Percentiles rank a stretch among this genome's conserved stretches.
These are phyloP conservation scores for Rana temporaria DNA, from an alignment of 2,113 vertebrate species.

Conservation along the genomic window DNA sequence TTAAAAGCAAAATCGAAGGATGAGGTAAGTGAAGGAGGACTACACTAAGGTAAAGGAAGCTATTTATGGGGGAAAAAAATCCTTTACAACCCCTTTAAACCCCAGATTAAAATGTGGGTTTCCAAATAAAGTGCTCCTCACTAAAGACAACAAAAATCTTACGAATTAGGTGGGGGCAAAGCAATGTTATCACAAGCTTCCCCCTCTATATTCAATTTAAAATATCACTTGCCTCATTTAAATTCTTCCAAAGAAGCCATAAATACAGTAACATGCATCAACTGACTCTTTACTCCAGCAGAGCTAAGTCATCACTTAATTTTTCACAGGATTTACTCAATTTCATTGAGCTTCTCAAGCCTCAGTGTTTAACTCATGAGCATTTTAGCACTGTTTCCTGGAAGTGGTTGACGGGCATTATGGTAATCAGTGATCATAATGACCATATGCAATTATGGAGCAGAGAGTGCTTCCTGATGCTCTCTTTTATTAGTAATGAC, in stretches of 20 bases:
- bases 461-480: slow-evolving; percentile 7
- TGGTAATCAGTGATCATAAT: slow-evolving; percentile 1
- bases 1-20: no score
- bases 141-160: no score
- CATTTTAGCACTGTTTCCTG: not conserved
- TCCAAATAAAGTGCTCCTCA: no score
- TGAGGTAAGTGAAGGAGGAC: no score
- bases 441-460: slow-evolving; percentile 24
- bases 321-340: not conserved
- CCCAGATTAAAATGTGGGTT: no score
- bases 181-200: no score
- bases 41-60: no score
- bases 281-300: not conserved
- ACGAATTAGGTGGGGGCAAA: no score
- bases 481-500: slow-evolving; percentile 13
- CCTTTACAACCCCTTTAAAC: no score
- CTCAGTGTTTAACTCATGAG: not conserved
- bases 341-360: not conserved
- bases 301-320: not conserved
- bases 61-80: no score
- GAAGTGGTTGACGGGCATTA: not conserved
- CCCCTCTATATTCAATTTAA: not conserved
- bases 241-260: not conserved
- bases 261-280: not conserved
- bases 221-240: not conserved